Conservation (phyloP, 2,113 vertebrate species). For the Phrynocephalus versicolor region DNA sequence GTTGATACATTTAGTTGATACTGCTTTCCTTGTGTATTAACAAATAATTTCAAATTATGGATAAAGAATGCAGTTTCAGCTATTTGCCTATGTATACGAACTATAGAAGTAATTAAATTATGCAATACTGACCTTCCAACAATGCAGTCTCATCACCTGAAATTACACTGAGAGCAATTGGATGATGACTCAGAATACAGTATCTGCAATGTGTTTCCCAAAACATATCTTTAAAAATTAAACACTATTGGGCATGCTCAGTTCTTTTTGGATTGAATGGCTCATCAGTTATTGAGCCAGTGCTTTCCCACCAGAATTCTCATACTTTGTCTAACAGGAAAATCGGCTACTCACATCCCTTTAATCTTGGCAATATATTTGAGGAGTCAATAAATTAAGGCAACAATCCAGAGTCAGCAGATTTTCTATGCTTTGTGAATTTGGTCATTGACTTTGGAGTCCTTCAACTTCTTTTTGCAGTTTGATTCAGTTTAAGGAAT, state of each 20-base stretch:
- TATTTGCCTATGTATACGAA: background rate
- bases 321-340: background rate
- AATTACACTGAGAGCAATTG: background rate
- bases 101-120: background rate
- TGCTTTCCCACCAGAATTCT: background rate
- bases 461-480: background rate
- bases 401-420: conserved; percentile 2
- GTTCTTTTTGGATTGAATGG: background rate
- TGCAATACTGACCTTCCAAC: background rate
- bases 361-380: background rate
- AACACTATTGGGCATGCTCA: background rate
- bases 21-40: background rate
- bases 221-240: background rate
- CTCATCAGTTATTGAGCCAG: background rate
- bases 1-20: background rate
- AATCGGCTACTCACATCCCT: background rate
- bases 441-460: background rate
- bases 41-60: background rate
- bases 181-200: background rate
- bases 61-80: background rate
- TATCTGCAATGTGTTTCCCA: background rate
- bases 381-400: background rate
- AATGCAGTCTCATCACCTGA: background rate
- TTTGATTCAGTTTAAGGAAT: conserved; percentile 3
- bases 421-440: background rate